Percentiles rank a stretch among this genome's conserved stretches.
Conservation (phyloP, 2,888 invertebrate species). For the Tetragnatha montana region DNA sequence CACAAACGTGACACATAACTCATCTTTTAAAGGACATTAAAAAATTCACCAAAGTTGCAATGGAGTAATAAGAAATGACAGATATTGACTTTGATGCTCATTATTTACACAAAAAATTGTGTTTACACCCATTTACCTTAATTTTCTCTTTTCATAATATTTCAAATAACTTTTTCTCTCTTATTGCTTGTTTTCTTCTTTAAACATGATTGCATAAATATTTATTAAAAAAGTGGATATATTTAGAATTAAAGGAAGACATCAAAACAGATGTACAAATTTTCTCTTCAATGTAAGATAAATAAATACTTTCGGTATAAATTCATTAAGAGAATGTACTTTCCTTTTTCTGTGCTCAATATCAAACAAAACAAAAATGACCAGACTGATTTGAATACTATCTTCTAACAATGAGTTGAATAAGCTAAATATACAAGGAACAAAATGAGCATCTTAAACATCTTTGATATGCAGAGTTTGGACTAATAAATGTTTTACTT, state of each 20-base stretch:
- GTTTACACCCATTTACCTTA: no score
- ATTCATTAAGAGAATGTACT: background rate
- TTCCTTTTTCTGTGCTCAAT: background rate
- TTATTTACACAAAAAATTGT: no score
- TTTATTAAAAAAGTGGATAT: background rate
- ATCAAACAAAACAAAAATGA: conserved; percentile 5
- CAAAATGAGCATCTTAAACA: background rate
- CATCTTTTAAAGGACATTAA: no score
- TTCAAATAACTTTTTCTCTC: no score
- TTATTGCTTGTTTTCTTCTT: no score
- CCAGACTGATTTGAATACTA: background rate
- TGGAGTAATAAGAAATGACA: no score
- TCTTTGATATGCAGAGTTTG: background rate
- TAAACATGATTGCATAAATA: background rate
- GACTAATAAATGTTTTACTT: conserved; percentile 7
- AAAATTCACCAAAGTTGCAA: no score
- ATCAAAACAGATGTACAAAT: background rate
- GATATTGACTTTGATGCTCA: no score
- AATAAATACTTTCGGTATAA: background rate
- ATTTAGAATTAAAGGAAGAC: background rate
- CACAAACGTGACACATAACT: no score
- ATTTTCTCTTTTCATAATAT: no score
- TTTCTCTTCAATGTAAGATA: background rate
- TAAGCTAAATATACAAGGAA: background rate
- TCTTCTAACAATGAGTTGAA: background rate